Base-by-base conservation (phyloP, 2,113 vertebrate species). In the Periophthalmus modestus region DNA sequence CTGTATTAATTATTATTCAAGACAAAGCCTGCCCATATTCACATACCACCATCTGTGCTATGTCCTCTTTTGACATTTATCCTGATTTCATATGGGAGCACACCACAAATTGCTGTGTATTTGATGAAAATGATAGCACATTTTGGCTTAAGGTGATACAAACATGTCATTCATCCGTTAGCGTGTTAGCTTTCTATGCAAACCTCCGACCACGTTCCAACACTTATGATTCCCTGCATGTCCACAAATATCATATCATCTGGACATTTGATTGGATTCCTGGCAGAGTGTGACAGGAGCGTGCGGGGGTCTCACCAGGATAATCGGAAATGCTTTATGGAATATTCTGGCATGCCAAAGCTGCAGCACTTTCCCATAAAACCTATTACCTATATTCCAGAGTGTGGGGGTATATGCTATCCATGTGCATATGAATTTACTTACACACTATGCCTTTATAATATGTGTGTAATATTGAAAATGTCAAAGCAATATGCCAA, bases 191-290 rank as follows among this genome's bases (percentile, higher is more conserved):
- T 77, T 78, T 59, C 69, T 68, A 73, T 71, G 34, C 70, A 68
- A 80, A 66, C 28, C 58, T 6, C 28, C 15, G 46, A 76, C 70
- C 65, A 72, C 63, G 82, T 85, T 80, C 75, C 81, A 10, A 43
- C 58, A 63, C 47, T 85, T 52, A 21, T 57, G 62, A 79, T 72
- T 82, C 74, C 28, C 24, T 39, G 66, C 71, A 47, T 73, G 74
- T 16, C 48, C 74, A 78, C 79, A 47, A n/a, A 7, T 59, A 75
- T 85, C 78, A 85, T 74, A 24, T 73, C 79, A 78, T 83, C n/a
- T 59, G 68, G 57, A 46, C 33, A 21, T 72, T 77, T 79, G 69
- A 80, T 81, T 78, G 78, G 65, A 86, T 87, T 76, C 77, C 74
- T 73, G 69, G 43, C 36, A n/a, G 80, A 88, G 69, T 66, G 80